A percentile compares a stretch with the other conserved stretches of the same genome.
phyloP scores from a whole-genome alignment of 2,888 invertebrate genomes.

The Chalcis sispes region DNA sequence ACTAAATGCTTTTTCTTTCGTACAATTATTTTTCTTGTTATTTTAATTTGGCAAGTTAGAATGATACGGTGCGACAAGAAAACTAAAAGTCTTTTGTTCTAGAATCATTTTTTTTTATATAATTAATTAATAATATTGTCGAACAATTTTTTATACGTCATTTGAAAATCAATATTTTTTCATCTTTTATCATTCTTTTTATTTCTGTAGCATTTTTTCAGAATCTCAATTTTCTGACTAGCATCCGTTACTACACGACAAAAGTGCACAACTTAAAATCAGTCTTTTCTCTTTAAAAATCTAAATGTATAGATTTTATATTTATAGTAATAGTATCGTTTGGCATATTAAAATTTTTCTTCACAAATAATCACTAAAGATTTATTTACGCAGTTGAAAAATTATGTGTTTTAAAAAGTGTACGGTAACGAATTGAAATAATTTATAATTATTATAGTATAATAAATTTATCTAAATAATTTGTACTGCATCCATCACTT shows the following conservation, averaged over 20 bases:
- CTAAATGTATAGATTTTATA: conserved; percentile 37
- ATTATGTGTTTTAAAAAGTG: not conserved
- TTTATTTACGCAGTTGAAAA: conserved; percentile 15
- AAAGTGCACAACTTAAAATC: conserved; percentile 42
- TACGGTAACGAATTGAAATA: no score
- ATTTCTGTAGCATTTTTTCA: conserved; percentile 6
- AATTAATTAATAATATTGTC: conserved; percentile 51
- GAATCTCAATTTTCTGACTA: no score
- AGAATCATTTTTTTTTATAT: conserved; percentile 48
- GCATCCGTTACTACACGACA: conserved; percentile 43
- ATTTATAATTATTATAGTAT: no score
- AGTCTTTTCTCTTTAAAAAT: conserved; percentile 48
- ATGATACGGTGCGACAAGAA: conserved; percentile 26
- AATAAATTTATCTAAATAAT: no score
- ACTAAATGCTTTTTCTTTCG: conserved; percentile 3
- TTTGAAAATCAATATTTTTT: conserved; percentile 8
- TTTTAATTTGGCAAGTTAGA: conserved; percentile 14
- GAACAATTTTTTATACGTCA: conserved; percentile 27
- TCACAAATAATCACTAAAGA: not conserved
- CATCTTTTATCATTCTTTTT: conserved; percentile 8
- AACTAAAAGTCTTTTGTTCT: conserved; percentile 53
- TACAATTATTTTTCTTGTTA: conserved; percentile 5
- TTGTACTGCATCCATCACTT: no score
- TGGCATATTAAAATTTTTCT: not conserved
- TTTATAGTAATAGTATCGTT: conserved; percentile 3